Percentiles rank a stretch among this genome's conserved stretches.
These are phyloP conservation scores for Papilio dardanus DNA, from an alignment of 1,140 invertebrate genomes.

Conservation along the genomic window DNA sequence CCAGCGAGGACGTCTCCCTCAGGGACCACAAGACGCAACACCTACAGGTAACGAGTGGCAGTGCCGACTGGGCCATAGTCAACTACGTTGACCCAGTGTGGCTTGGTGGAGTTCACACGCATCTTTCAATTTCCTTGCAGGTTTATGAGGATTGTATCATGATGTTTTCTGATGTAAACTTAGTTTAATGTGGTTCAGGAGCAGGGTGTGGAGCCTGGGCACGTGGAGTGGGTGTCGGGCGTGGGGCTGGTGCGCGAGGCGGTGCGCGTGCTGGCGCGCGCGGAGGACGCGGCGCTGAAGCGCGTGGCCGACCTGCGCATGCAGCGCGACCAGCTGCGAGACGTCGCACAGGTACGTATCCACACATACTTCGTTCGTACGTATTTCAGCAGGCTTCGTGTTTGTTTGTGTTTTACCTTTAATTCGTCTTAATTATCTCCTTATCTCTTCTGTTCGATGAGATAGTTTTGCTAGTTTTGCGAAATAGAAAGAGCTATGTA, in stretches of 20 bases:
- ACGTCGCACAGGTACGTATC: constrained; percentile 84
- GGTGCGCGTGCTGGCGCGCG: constrained; percentile 85
- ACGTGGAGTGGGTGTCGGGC: constrained; percentile 72
- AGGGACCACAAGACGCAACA: constrained; percentile 79
- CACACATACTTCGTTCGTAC: too few relatives aligned
- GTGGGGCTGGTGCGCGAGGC: constrained; percentile 84
- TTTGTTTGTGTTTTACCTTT: too few relatives aligned
- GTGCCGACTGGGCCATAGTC: too few relatives aligned
- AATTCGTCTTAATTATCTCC: too few relatives aligned
- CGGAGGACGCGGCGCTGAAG: constrained; percentile 89
- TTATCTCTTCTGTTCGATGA: too few relatives aligned
- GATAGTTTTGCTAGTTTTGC: background rate
- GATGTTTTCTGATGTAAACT: too few relatives aligned
- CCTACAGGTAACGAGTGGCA: constrained; percentile 44
- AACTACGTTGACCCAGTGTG: too few relatives aligned
- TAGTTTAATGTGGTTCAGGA: too few relatives aligned
- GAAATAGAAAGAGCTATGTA: background rate
- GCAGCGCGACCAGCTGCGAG: constrained; percentile 84
- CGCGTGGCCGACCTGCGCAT: constrained; percentile 89
- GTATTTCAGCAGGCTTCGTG: too few relatives aligned
- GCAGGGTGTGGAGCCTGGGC: constrained; percentile 44
- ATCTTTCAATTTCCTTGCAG: too few relatives aligned
- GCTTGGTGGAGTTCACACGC: too few relatives aligned
- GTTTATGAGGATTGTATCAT: too few relatives aligned
- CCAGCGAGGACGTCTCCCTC: constrained; percentile 90